These are phyloP conservation scores for Dysmachus trigonus DNA, from an alignment of 2,888 invertebrate genomes.

Conservation along the genomic window DNA sequence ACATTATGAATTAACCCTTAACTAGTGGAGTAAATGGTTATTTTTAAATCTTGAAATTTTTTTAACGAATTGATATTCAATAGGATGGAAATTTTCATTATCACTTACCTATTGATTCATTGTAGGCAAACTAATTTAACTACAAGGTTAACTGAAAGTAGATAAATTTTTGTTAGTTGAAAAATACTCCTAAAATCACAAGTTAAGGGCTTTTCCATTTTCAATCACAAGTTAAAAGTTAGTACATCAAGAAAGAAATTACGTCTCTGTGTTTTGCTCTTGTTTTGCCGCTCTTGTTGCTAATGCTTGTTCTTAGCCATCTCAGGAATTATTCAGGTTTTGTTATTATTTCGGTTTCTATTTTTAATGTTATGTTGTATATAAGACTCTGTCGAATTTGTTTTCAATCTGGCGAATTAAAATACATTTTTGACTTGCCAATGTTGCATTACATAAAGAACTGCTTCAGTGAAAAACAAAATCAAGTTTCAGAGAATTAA, in stretches of 20 bases:
- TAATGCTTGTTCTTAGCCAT: neutral
- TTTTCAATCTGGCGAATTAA: neutral
- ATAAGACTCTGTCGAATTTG: neutral
- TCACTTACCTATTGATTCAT: neutral
- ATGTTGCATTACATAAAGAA: neutral
- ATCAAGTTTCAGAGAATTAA: neutral
- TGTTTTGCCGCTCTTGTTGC: neutral
- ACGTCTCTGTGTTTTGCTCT: neutral
- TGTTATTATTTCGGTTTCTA: neutral
- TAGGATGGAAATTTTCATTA: neutral
- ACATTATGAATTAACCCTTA: neutral
- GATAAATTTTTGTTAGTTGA: neutral
- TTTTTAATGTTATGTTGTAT: neutral
- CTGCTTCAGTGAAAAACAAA: neutral
- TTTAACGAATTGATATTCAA: neutral
- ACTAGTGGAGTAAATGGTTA: neutral
- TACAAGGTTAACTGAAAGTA: neutral
- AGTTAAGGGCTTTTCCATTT: neutral
- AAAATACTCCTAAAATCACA: neutral
- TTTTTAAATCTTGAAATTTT: neutral
- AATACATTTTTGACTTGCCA: neutral
- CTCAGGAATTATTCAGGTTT: neutral
- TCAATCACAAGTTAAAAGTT: neutral
- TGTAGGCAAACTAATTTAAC: neutral
- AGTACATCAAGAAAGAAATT: neutral